Base-by-base conservation (phyloP, 2,113 vertebrate genomes). In the Chloropsis hardwickii region DNA sequence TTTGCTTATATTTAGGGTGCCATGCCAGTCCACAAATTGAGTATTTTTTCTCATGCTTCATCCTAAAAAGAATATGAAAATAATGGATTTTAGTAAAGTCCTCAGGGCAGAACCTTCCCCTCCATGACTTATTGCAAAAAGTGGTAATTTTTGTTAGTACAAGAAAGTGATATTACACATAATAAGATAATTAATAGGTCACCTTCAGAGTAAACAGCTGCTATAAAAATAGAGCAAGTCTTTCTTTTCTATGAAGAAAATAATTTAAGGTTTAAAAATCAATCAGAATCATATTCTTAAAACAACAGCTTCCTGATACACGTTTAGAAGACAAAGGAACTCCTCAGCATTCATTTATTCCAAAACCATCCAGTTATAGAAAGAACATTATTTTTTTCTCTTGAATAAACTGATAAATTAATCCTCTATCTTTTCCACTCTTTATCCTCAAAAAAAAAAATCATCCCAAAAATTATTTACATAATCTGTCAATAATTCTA, bases 21-120 rank as follows among this genome's bases (percentile, higher is more conserved):
- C 99, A 99, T 2, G 98, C 98, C 92, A 99, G 84, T 5, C 98
- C 96, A 97, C 99, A 99, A 82, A 99, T 97, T 0, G 99, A 98
- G 96, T 98, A 99, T 57, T 98, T 98, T 92, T 99, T 99, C 91
- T 99, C 99, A 25, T 99, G 99, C 65, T 99, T 99, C 95, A 99
- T 98, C 91, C 99, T 99, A 94, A 90, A 95, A 94, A 66, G 27
- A 47, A 86, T 4, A 72, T 24, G 16, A 72, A 81, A 91, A 62
- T 1, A 81, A 48, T 18, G 37, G 14, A 35, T 28, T 64, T 77
- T 40, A 90, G 35, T 37, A 86, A 86, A 17, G 2, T 62, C 11
- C 54, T 82, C 58, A 37, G 35, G 14, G 57, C 18, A 92, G 37
- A 76, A 88, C 33, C 27, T 8, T 72, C n/a, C 24, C 5, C 20